These are phyloP conservation scores for Hirtodrosophila histrioides DNA, from an alignment of 2,888 invertebrate species.

Conservation along the genomic window DNA sequence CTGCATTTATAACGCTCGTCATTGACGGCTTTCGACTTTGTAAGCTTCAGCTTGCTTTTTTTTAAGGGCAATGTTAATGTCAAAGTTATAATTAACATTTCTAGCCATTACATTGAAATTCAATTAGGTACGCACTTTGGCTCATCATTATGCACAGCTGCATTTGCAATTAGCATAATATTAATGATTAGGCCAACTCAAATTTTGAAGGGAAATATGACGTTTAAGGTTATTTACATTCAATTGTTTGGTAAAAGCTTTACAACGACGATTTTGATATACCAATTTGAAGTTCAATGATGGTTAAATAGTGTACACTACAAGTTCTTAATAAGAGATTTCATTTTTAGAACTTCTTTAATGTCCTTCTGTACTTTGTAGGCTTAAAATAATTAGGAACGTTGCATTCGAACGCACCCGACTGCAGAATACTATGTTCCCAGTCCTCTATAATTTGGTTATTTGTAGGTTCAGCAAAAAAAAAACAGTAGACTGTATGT, in stretches of 20 bases:
- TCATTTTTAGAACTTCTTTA: too few species aligned
- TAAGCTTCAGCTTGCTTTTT: conserved; percentile 20
- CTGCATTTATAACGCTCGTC: conserved; percentile 39
- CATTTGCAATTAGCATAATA: conserved; percentile 55
- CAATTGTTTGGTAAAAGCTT: not conserved
- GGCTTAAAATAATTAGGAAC: too few species aligned
- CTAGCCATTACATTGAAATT: conserved; percentile 62
- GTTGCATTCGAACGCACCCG: too few species aligned
- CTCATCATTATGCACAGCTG: conserved; percentile 43
- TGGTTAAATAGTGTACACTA: too few species aligned
- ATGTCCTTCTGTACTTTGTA: too few species aligned
- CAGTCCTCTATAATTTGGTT: too few species aligned
- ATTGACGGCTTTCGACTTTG: conserved; percentile 24
- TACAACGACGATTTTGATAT: too few species aligned
- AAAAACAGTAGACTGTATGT: too few species aligned
- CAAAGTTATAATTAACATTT: conserved; percentile 51
- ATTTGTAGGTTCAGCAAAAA: too few species aligned
- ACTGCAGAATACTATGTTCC: too few species aligned
- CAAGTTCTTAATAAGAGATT: too few species aligned
- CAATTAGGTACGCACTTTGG: conserved; percentile 42
- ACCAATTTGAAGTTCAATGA: too few species aligned
- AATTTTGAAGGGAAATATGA: conserved; percentile 49
- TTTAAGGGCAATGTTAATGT: conserved; percentile 77
- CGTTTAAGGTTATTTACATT: conserved; percentile 48
- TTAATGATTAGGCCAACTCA: conserved; percentile 44